Evolutionary conservation across 2,113 vertebrate genomes (phyloP).

Genomic region (Percina caprodes): DNA sequence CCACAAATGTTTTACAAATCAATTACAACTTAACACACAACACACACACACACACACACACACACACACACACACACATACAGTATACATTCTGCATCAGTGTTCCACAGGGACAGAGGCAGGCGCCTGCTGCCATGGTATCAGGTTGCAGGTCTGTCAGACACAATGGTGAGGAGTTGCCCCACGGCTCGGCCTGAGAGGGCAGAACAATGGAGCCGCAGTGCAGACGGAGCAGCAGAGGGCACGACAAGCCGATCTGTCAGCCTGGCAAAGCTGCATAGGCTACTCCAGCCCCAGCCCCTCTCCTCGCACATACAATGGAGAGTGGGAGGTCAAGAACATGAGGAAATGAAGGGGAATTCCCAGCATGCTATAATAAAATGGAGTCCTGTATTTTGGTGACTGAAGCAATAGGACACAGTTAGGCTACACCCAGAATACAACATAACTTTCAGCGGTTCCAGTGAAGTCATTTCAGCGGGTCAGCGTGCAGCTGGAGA

Average conservation of each 20-base stretch:
- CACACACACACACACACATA: constrained; percentile 23
- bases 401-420: constrained; percentile 61
- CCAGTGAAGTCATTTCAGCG: constrained; percentile 65
- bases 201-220: constrained; percentile 80
- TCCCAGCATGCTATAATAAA: constrained; percentile 80
- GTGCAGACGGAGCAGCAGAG: constrained; percentile 71
- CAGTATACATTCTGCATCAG: constrained; percentile 35
- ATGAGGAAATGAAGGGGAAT: constrained; percentile 78
- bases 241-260: constrained; percentile 73
- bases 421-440: constrained; percentile 68
- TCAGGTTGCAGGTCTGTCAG: constrained; percentile 74
- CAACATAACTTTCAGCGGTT: constrained; percentile 58
- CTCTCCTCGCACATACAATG: constrained; percentile 75
- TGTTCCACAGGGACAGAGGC: constrained; percentile 57
- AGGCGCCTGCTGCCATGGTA: constrained; percentile 70
- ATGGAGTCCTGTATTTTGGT: constrained; percentile 74
- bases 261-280: constrained; percentile 68
- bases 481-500: constrained; percentile 65
- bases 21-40: background rate
- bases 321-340: constrained; percentile 79
- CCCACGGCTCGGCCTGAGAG: constrained; percentile 61
- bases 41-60: constrained; percentile 2
- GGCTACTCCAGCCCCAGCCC: constrained; percentile 57
- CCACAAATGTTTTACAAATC: background rate
- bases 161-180: constrained; percentile 80